These are phyloP conservation scores for Enteromius argenteus DNA, from an alignment of 2,797 vertebrate species.

Conservation along the genomic window DNA sequence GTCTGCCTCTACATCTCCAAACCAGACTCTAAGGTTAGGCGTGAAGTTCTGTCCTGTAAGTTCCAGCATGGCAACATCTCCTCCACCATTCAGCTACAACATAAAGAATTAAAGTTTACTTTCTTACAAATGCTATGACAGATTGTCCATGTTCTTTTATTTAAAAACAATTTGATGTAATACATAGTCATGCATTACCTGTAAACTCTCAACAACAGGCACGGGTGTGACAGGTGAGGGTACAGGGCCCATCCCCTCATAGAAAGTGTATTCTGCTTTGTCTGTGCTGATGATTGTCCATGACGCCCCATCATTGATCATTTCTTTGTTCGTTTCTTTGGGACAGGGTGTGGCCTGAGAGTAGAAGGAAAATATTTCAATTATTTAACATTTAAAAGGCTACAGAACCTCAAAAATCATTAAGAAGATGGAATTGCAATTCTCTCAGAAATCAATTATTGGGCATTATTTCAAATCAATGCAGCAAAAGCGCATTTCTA, in stretches of 20 bases:
- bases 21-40: constrained; percentile 97
- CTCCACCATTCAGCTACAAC: constrained; percentile 92
- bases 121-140: background rate
- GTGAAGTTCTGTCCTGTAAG: constrained; percentile 98
- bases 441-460: background rate
- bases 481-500: background rate
- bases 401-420: background rate
- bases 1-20: constrained; percentile 98
- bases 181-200: constrained; percentile 77
- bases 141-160: background rate
- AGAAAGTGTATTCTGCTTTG: constrained; percentile 99
- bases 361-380: background rate
- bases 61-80: constrained; percentile 99
- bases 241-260: constrained; percentile 98
- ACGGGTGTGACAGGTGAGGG: constrained; percentile 95
- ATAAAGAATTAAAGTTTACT: constrained; percentile 3
- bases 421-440: background rate
- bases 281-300: constrained; percentile 99
- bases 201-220: constrained; percentile 97
- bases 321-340: constrained; percentile 98
- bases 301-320: constrained; percentile 96
- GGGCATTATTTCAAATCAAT: background rate
- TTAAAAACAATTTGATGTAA: background rate
- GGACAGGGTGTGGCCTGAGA: constrained; percentile 92
- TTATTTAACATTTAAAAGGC: background rate